These are phyloP conservation scores for Platerodrilus igneus DNA, from an alignment of 2,888 invertebrate genomes.

Conservation along the genomic window DNA sequence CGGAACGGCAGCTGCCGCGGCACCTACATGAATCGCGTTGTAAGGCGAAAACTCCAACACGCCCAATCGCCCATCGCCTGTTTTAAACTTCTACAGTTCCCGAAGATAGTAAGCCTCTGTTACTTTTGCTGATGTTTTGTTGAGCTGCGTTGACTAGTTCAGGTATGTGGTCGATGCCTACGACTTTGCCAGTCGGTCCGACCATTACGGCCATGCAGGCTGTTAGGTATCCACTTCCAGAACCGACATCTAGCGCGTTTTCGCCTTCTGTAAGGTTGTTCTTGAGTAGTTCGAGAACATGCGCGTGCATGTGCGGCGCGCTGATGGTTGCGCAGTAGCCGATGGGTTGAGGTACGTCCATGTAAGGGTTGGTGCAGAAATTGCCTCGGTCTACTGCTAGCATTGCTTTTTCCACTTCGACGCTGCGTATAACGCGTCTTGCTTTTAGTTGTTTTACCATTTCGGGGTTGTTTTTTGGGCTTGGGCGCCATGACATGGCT, in stretches of 20 bases:
- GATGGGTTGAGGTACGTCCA: slow-evolving; percentile 89
- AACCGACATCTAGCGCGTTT: slow-evolving; percentile 85
- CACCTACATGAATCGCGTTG: slow-evolving; percentile 91
- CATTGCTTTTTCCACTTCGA: slow-evolving; percentile 78
- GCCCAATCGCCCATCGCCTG: slow-evolving; percentile 88
- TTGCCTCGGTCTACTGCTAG: slow-evolving; percentile 74
- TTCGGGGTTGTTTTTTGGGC: slow-evolving; percentile 76
- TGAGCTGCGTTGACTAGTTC: slow-evolving; percentile 72
- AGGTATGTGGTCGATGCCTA: slow-evolving; percentile 89
- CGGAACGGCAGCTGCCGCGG: slow-evolving; percentile 76
- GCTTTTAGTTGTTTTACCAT: slow-evolving; percentile 74
- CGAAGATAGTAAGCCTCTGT: slow-evolving; percentile 63
- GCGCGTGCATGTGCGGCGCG: slow-evolving; percentile 96
- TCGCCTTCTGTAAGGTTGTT: slow-evolving; percentile 72
- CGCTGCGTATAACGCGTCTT: slow-evolving; percentile 73
- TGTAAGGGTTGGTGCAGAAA: slow-evolving; percentile 75
- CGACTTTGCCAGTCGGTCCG: slow-evolving; percentile 57
- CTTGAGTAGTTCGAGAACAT: slow-evolving; percentile 80
- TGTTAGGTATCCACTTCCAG: slow-evolving; percentile 90
- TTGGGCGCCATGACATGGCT: slow-evolving; percentile 94
- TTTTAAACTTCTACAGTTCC: slow-evolving; percentile 67
- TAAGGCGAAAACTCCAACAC: slow-evolving; percentile 72
- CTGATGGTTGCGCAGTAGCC: slow-evolving; percentile 94
- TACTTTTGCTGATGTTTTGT: slow-evolving; percentile 71
- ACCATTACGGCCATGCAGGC: slow-evolving; percentile 87